These are phyloP conservation scores for Teleopsis dalmanni DNA, from an alignment of 1,140 invertebrate genomes.

Conservation along the genomic window DNA sequence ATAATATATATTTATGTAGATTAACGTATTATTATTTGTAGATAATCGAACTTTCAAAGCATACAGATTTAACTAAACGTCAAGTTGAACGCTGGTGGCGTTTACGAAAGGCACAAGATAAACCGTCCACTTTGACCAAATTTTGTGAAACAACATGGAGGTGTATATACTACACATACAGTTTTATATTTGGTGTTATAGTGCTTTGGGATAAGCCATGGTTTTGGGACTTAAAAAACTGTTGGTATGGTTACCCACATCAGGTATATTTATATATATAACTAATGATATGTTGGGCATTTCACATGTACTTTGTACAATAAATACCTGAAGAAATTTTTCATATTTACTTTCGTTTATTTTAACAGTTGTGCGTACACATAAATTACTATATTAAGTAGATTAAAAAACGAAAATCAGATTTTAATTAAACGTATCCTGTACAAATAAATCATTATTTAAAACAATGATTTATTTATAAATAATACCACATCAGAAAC, in stretches of 20 bases:
- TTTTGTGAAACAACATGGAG: constrained; percentile 90
- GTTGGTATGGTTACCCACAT: constrained; percentile 75
- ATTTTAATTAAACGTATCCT: no score
- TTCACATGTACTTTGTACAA: no score
- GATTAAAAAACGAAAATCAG: no score
- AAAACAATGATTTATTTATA: no score
- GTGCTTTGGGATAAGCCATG: constrained; percentile 89
- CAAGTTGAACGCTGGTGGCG: constrained; percentile 88
- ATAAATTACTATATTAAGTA: no score
- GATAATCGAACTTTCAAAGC: constrained; percentile 71
- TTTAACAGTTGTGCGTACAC: no score
- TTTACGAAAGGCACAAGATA: constrained; percentile 70
- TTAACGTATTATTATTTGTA: constrained; percentile 20
- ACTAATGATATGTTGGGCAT: constrained; percentile 2
- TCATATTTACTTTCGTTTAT: no score
- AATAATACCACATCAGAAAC: no score
- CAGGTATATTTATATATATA: constrained; percentile 47
- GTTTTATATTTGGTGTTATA: constrained; percentile 75
- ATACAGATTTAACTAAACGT: constrained; percentile 77
- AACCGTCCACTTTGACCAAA: constrained; percentile 81
- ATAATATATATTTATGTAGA: constrained; percentile 2
- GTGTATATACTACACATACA: constrained; percentile 76
- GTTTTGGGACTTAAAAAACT: constrained; percentile 88
- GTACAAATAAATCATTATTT: no score
- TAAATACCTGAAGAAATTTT: no score